Conservation (phyloP, 92 coral and sea anemone genomes). For the Plumapathes pennacea region DNA sequence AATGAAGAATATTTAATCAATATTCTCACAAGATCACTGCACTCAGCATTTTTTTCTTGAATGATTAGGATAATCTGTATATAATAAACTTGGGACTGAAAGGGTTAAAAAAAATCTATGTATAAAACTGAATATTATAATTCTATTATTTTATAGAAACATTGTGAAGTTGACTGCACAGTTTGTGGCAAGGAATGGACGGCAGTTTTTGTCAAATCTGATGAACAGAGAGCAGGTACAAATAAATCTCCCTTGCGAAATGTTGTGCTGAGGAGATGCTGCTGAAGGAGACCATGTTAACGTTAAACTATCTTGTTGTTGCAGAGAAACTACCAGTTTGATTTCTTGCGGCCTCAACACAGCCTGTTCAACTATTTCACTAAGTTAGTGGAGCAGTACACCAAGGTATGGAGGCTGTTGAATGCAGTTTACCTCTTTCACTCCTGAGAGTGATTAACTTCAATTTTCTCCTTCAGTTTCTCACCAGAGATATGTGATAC, state of each 20-base stretch:
- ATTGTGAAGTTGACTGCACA: conserved; percentile 93
- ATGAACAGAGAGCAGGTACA: conserved; percentile 93
- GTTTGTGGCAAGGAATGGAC: conserved; percentile 98
- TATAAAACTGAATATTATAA: too few species aligned
- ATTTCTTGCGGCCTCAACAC: conserved; percentile 94
- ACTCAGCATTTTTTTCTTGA: neutral
- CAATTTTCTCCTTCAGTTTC: too few species aligned
- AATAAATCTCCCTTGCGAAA: neutral
- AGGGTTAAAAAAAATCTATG: too few species aligned
- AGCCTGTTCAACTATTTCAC: conserved; percentile 97
- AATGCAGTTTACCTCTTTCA: too few species aligned
- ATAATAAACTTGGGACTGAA: too few species aligned
- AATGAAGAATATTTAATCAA: too few species aligned
- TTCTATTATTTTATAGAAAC: conserved; percentile 45
- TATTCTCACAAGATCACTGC: neutral
- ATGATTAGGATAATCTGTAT: neutral
- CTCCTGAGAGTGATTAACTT: too few species aligned
- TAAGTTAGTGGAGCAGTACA: conserved; percentile 94
- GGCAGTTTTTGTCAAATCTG: conserved; percentile 85
- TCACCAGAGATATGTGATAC: too few species aligned
- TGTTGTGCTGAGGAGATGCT: neutral
- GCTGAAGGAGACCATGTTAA: neutral
- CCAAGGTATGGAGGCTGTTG: conserved; percentile 64
- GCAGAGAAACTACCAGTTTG: conserved; percentile 97
- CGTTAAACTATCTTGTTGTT: neutral